A percentile compares a stretch with the other conserved stretches of the same genome.
phyloP scores from a whole-genome alignment of 2,888 invertebrate genomes.

The Epinotia bilunana region DNA sequence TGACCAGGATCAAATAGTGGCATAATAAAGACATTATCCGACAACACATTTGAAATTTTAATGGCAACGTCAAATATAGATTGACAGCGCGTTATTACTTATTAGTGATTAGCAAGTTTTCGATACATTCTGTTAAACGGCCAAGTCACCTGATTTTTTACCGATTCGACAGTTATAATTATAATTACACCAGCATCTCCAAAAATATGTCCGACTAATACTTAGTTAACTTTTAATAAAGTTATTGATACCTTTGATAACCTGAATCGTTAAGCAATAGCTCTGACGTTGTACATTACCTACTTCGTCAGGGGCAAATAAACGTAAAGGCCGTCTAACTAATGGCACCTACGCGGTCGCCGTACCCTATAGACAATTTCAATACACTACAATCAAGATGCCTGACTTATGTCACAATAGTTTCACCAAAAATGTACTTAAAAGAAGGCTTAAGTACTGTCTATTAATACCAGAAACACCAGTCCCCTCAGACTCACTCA shows the following conservation, averaged over 20 bases:
- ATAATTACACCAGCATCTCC: too few species aligned
- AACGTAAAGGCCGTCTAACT: too few species aligned
- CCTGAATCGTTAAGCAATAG: too few species aligned
- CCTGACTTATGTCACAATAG: not conserved
- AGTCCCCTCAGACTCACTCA: not conserved
- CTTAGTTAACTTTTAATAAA: too few species aligned
- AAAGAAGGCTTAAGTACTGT: not conserved
- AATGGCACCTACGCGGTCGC: too few species aligned
- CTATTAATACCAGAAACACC: not conserved
- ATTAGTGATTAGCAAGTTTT: conserved; percentile 29
- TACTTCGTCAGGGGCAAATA: not conserved
- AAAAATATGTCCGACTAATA: too few species aligned
- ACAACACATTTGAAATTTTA: conserved; percentile 27
- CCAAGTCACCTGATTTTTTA: conserved; percentile 18
- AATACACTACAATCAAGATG: too few species aligned
- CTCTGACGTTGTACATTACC: too few species aligned
- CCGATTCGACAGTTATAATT: not conserved
- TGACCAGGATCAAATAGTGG: conserved; percentile 26
- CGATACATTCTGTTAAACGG: not conserved
- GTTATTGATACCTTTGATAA: too few species aligned
- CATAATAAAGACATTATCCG: conserved; percentile 32
- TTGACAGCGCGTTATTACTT: conserved; percentile 17
- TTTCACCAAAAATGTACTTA: not conserved
- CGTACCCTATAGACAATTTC: too few species aligned
- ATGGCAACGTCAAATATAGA: conserved; percentile 26